Conservation (phyloP, 2,888 invertebrate species). For the Dendrolimus houi region DNA sequence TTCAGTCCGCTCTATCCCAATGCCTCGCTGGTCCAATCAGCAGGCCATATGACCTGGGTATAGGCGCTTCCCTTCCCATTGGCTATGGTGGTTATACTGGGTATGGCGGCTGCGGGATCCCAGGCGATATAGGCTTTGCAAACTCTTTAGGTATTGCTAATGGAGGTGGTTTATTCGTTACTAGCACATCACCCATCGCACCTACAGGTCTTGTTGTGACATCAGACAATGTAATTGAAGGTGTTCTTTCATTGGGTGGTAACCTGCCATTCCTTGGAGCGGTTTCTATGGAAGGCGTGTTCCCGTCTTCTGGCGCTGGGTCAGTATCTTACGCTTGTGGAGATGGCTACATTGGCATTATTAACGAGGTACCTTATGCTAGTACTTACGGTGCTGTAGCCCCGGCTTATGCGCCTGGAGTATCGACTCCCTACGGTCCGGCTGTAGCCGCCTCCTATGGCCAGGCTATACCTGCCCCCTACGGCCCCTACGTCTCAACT, state of each 20-base stretch:
- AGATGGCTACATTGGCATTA: constrained; percentile 30
- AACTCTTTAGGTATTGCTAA: constrained; percentile 5
- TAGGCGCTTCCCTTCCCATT: constrained; percentile 4
- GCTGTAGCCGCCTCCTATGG: background rate
- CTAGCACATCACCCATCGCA: constrained; percentile 27
- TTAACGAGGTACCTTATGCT: constrained; percentile 17
- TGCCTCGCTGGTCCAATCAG: constrained; percentile 4
- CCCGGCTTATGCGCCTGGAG: background rate
- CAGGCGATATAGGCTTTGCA: background rate
- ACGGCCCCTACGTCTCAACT: background rate
- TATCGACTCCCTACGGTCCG: constrained; percentile 1
- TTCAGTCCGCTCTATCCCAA: background rate
- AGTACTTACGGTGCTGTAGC: background rate
- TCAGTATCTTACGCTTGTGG: constrained; percentile 36
- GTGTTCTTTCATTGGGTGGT: constrained; percentile 18
- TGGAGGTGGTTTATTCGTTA: constrained; percentile 22
- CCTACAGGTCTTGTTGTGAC: constrained; percentile 29
- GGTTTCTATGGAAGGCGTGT: constrained; percentile 20
- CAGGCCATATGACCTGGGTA: constrained; percentile 4
- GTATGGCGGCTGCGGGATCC: constrained; percentile 3
- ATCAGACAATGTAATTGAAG: constrained; percentile 27
- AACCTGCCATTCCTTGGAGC: constrained; percentile 24
- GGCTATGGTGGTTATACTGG: constrained; percentile 6
- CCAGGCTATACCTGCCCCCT: background rate
- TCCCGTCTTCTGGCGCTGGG: constrained; percentile 30